Base-by-base conservation (phyloP, 2,797 vertebrate species). In the Yasuhikotakia modesta region DNA sequence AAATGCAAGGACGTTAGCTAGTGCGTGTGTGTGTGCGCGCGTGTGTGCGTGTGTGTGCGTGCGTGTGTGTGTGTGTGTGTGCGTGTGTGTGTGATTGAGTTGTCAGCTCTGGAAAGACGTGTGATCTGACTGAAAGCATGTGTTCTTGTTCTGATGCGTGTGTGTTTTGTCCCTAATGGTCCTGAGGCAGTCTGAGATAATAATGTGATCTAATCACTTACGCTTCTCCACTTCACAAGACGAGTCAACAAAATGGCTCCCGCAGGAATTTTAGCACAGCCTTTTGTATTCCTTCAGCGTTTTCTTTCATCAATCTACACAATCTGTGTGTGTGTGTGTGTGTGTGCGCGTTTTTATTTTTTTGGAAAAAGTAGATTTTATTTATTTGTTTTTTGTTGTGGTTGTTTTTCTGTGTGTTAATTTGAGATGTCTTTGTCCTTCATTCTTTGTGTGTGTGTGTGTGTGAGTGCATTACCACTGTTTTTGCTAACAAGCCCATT, bases 191-290 rank as follows among this genome's bases (percentile, higher is more conserved):
- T 87, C 89, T 85, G 70, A 83, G 81, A 86, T 90, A 91, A 91
- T 90, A 88, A 90, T 86, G 87, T 79, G 83, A 82, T 90, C 87
- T 90, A 90, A 89, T 90, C 70, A 84, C 17, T 80, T 85, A 85
- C 87, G 79, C 84, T 91, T 90, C 87, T 91, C 86, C 86, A 85
- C 87, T 80, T 89, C 87, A 90, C 86, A 86, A 84, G 86, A 67
- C 39, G 2, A 76, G 70, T 78, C 75, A 79, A 79, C 53, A 81
- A 81, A 75, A 81, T 66, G 45, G 65, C 76, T 81, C 55, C 46
- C 45, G 8, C 69, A 19, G 55, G 58, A 81, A 48, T 63, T 19
- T 21, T 43, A 55, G 45, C 5, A 24, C 63, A 72, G 39, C 19
- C 70, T 79, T 69, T 72, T 67, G 24, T 76, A 39, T 53, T 66